Evolutionary conservation across 2,888 invertebrate species (phyloP), one percentile per base, ranked within the genome.

Genomic region (Alcis repandata): DNA sequence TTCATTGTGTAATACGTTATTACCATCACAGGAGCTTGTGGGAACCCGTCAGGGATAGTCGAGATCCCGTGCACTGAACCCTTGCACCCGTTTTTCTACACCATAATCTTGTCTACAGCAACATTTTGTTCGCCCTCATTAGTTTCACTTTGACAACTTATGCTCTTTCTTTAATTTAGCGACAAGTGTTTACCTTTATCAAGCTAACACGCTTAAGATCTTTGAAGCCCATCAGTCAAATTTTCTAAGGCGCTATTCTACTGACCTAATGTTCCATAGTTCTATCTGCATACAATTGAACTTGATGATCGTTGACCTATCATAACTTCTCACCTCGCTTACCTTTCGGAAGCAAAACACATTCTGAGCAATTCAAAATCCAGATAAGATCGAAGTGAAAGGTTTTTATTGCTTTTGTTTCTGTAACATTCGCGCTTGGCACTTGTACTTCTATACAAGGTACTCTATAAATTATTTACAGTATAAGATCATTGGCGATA

Each of bases 41-140:
- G 84, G 88, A 89, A 87, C 83, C 78, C 62, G 77, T 71, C 78
- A 77, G 79, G 78, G 79, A 77, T 71, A 78, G 72, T 78, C 74
- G 69, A 79, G 78, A 77, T 78, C 77, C 74, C 81, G 86, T 77
- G 79, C 88, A 85, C 77, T 90, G 91, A 90, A 90, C 91, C 84
- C 81, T 79, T 78, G 80, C 85, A 86, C 83, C 77, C 78, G 85
- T 88, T 88, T 89, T 89, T 88, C 84, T 83, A 69, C 80, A 71
- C 73, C 69, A 67, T 59, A 78, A 78, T 76, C 82, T 83, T 79
- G 84, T 81, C n/a, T n/a, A 74, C 77, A 78, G 82, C 85, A 73
- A 68, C 82, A 85, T 85, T 84, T 85, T 86, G 73, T 78, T 61
- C 65, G 71, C 68, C 59, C 72, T 76, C 77, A 82, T 81, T 83